Evolutionary conservation across 2,797 vertebrate genomes (phyloP), one percentile per base, ranked within the genome.

Genomic region (Cyclura pinguis): DNA sequence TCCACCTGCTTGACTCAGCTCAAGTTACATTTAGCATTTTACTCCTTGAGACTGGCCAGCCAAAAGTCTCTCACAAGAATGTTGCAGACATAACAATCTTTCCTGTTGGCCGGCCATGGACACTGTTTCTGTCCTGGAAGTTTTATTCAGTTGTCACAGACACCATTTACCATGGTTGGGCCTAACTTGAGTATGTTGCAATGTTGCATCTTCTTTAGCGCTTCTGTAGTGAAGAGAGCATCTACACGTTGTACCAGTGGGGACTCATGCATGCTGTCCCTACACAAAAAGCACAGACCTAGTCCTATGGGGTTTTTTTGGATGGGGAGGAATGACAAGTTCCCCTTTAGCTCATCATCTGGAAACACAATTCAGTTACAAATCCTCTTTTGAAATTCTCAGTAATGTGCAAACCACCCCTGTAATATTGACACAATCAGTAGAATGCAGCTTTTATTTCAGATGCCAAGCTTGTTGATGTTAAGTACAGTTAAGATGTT

Each of bases 401-500:
- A 62, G 80, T 4, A 6, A 82, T 42, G 73, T 7, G 52, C 14
- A 38, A 78, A 38, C 9, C 72, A 59, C 29, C 18, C 35, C 55
- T 86, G 14, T 85, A 57, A 20, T 73, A 74, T n/a, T 74, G 57
- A 38, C 69, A 57, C 20, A 69, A 27, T 22, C 64, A 22, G n/a
- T 47, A 32, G 67, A 59, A 62, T 62, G 22, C 42, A 29, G 67
- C 32, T 73, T 32, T 57, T 32, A 72, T 55, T 77, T 82, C 82
- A 73, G 32, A 22, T 82, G 72, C 14, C 86, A 52, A n/a, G 67
- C 77, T 69, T 84, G 84, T 67, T 35, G 6, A 77, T 38, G 9
- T 86, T 29, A 73, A 88, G 64, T 18, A 1, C 3, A 78, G 57
- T 13, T 85, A 89, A 83, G 35, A 84, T 24, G 47, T 85, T 86